Percentiles rank a stretch among this genome's conserved stretches.
Conservation (phyloP, 2,797 vertebrate species). For the Platyrinchus mystaceus region DNA sequence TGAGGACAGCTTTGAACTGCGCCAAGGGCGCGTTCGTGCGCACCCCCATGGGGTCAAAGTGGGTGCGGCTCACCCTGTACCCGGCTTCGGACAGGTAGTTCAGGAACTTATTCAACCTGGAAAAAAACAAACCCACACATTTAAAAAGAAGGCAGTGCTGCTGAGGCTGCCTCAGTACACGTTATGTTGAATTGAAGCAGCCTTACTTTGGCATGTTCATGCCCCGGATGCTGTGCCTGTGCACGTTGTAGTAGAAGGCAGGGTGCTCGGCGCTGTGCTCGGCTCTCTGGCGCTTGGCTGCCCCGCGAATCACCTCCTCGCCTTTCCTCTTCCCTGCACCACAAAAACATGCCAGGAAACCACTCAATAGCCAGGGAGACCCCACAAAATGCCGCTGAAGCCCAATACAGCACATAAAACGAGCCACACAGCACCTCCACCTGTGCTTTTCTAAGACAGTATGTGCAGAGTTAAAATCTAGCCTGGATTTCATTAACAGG, state of each 20-base stretch:
- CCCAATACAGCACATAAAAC: not conserved
- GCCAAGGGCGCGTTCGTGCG: slow-evolving; percentile 88
- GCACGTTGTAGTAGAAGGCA: slow-evolving; percentile 96
- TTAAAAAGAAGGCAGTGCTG: not conserved
- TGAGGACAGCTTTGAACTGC: slow-evolving; percentile 89
- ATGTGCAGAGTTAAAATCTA: not conserved
- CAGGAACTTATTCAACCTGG: slow-evolving; percentile 95
- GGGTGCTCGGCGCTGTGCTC: slow-evolving; percentile 88
- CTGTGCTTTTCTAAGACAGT: not conserved
- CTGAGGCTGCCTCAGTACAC: not conserved
- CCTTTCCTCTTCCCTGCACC: slow-evolving; percentile 88
- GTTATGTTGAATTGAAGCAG: not conserved
- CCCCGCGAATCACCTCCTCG: slow-evolving; percentile 74
- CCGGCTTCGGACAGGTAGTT: slow-evolving; percentile 90
- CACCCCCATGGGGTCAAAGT: slow-evolving; percentile 95
- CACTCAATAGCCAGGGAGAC: not conserved
- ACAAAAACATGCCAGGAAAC: not conserved
- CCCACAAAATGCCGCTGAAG: not conserved
- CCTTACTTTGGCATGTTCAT: slow-evolving; percentile 98
- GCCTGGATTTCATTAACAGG: not conserved
- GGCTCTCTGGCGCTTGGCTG: slow-evolving; percentile 84
- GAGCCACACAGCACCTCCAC: not conserved
- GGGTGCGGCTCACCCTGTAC: slow-evolving; percentile 94
- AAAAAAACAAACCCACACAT: accelerated
- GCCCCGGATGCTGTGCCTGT: slow-evolving; percentile 94